Evolutionary conservation across 1,140 invertebrate genomes (phyloP).

Genomic region (Drosophila pseudoobscura): DNA sequence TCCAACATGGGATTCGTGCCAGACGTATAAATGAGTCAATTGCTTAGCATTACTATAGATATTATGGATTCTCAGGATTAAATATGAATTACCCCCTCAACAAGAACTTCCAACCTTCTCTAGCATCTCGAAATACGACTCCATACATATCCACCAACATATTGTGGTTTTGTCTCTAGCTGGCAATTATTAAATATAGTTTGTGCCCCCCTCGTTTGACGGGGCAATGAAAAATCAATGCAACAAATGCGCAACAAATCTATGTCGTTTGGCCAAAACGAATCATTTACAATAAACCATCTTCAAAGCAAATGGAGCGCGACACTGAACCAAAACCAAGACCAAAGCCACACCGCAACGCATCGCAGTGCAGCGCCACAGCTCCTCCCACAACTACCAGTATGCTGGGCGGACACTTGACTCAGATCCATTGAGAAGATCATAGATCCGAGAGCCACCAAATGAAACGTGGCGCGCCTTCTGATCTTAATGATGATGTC

Average conservation of each 20-base stretch:
- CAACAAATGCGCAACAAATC: constrained; percentile 73
- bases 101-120: too few relatives aligned
- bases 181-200: background rate
- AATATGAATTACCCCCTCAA: too few relatives aligned
- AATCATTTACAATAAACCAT: constrained; percentile 82
- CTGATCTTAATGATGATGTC: constrained; percentile 70
- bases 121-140: background rate
- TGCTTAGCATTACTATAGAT: too few relatives aligned
- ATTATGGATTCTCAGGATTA: too few relatives aligned
- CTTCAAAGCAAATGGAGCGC: constrained; percentile 79
- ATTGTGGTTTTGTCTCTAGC: background rate
- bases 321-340: constrained; percentile 52
- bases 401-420: constrained; percentile 10
- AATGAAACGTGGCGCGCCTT: constrained; percentile 71
- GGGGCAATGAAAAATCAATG: constrained; percentile 73
- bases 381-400: constrained; percentile 17
- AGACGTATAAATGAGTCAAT: too few relatives aligned
- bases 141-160: background rate
- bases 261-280: constrained; percentile 78
- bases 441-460: constrained; percentile 25
- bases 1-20: too few relatives aligned
- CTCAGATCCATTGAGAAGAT: constrained; percentile 17
- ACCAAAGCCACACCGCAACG: constrained; percentile 42
- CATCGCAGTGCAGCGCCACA: background rate
- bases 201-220: constrained; percentile 33